phyloP scores from a whole-genome alignment of 2,797 vertebrate genomes.

The Graptemys geographica region DNA sequence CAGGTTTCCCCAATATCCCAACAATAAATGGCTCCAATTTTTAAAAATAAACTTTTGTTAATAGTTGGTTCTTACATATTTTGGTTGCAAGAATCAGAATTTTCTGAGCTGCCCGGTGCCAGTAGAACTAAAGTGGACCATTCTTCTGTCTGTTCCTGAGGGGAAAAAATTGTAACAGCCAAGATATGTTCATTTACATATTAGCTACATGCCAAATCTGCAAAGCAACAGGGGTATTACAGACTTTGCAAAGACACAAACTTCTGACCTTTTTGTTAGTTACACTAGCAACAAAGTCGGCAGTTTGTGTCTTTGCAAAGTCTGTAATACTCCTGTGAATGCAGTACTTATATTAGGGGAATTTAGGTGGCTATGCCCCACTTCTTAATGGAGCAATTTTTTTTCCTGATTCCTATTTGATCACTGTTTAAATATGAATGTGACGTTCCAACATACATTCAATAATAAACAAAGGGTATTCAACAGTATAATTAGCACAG shows the following conservation, averaged over 20 bases:
- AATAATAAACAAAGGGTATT: slow-evolving; percentile 12
- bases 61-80: background rate
- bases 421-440: background rate
- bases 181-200: background rate
- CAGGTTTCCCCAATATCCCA: background rate
- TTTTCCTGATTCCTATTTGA: background rate
- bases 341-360: background rate
- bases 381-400: background rate
- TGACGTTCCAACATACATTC: slow-evolving; percentile 35
- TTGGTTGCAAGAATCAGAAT: background rate
- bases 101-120: background rate
- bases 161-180: background rate
- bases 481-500: slow-evolving; percentile 49
- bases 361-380: background rate
- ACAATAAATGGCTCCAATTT: background rate
- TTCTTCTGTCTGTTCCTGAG: background rate
- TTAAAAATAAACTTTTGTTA: background rate
- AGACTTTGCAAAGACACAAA: background rate
- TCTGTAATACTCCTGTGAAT: background rate
- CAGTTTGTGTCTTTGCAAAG: too few species aligned
- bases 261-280: background rate
- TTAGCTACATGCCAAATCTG: background rate
- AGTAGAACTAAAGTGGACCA: background rate
- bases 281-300: background rate
- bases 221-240: background rate